Evolutionary conservation across 2,113 vertebrate genomes (phyloP).

Genomic region (Tachycineta bicolor): DNA sequence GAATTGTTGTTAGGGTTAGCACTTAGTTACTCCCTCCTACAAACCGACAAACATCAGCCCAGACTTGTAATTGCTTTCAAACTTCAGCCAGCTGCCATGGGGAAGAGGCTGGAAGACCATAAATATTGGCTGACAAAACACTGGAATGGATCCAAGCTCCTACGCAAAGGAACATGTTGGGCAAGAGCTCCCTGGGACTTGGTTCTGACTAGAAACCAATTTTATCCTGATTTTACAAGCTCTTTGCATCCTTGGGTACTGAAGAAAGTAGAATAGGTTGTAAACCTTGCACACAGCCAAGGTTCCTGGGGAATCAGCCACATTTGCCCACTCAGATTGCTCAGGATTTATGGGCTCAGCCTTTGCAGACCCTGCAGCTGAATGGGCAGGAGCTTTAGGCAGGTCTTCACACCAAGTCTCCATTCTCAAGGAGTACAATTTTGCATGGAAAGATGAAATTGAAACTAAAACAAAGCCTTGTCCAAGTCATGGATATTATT

Average conservation of each 20-base stretch:
- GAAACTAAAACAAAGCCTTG: not conserved
- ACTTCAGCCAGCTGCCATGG: slow-evolving; percentile 1
- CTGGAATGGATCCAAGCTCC: not conserved
- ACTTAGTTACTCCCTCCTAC: slow-evolving; percentile 30
- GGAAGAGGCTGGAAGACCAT: slow-evolving; percentile 9
- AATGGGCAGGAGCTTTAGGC: not conserved
- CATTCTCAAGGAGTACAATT: not conserved
- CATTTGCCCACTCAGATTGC: not conserved
- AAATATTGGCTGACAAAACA: slow-evolving; percentile 41
- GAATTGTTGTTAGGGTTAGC: slow-evolving; percentile 13
- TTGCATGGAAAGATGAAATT: not conserved
- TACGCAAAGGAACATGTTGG: slow-evolving; percentile 13
- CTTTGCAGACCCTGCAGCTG: not conserved
- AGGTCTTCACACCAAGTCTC: not conserved
- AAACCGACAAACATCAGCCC: slow-evolving; percentile 27
- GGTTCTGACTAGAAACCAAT: not conserved
- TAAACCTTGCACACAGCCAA: not conserved
- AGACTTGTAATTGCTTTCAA: slow-evolving; percentile 51
- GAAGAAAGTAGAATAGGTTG: not conserved
- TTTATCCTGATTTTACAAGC: not conserved
- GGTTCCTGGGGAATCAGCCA: not conserved
- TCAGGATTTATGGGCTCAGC: not conserved
- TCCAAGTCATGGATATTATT: not conserved
- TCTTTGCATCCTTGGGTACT: not conserved
- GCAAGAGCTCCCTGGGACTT: slow-evolving; percentile 11